These are phyloP conservation scores for Gryon sp. DNA, from an alignment of 1,140 invertebrate species.

Conservation along the genomic window DNA sequence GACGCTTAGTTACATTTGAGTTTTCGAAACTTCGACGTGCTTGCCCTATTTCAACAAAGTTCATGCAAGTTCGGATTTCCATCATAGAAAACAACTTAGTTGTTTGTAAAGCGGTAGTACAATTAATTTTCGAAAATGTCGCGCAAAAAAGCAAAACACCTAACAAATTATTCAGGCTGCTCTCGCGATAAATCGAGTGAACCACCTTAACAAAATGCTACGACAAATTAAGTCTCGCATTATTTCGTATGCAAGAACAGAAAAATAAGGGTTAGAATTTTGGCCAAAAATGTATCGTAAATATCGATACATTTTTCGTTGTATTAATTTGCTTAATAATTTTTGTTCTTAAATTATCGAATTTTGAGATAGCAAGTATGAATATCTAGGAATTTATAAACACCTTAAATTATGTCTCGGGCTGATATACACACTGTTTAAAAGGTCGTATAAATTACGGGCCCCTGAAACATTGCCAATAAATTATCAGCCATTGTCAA, in stretches of 20 bases:
- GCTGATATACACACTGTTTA: too few relatives aligned
- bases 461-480: too few relatives aligned
- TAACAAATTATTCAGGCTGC: slow-evolving; percentile 6
- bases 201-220: neutral
- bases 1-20: slow-evolving; percentile 53
- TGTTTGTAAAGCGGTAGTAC: slow-evolving; percentile 39
- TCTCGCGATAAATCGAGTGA: slow-evolving; percentile 1
- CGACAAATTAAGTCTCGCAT: slow-evolving; percentile 3
- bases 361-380: too few relatives aligned
- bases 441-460: too few relatives aligned
- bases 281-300: too few relatives aligned
- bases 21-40: slow-evolving; percentile 51
- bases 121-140: slow-evolving; percentile 46
- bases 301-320: too few relatives aligned
- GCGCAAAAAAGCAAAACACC: slow-evolving; percentile 12
- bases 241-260: too few relatives aligned
- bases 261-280: too few relatives aligned
- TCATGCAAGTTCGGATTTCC: slow-evolving; percentile 46
- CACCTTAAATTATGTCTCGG: too few relatives aligned
- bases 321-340: too few relatives aligned
- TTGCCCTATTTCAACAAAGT: slow-evolving; percentile 56
- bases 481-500: neutral
- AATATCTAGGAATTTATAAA: too few relatives aligned
- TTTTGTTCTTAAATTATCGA: too few relatives aligned
- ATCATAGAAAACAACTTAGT: slow-evolving; percentile 55